These are phyloP conservation scores for Heliothis virescens DNA, from an alignment of 1,140 invertebrate species.

Conservation along the genomic window DNA sequence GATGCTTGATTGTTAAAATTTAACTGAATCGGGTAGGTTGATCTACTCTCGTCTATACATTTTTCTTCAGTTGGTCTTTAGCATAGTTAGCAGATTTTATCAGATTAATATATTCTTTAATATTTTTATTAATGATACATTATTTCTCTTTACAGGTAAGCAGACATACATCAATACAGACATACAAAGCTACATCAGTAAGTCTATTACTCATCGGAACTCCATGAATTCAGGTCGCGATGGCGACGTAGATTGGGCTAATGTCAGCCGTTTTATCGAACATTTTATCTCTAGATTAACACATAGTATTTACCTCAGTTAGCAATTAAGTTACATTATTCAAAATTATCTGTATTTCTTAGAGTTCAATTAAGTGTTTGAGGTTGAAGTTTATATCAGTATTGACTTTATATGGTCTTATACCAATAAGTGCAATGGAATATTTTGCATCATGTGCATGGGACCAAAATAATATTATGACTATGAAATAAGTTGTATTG, in stretches of 20 bases:
- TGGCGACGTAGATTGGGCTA: neutral
- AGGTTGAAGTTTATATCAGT: neutral
- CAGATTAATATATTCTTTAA: neutral
- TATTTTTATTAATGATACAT: neutral
- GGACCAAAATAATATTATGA: too few relatives aligned
- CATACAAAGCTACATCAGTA: neutral
- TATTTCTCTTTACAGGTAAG: conserved; percentile 20
- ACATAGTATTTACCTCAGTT: neutral
- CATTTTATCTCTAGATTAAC: conserved; percentile 20
- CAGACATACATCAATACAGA: neutral
- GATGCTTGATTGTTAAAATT: too few relatives aligned
- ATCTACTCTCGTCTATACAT: too few relatives aligned
- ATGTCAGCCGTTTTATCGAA: conserved; percentile 23
- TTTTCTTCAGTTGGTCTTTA: too few relatives aligned
- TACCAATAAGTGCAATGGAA: neutral
- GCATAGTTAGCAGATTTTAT: too few relatives aligned
- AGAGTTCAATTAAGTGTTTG: neutral
- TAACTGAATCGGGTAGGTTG: too few relatives aligned
- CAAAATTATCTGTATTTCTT: conserved; percentile 16
- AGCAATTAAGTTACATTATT: conserved; percentile 15
- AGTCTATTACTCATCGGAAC: conserved; percentile 17
- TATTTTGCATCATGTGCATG: too few relatives aligned
- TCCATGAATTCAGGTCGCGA: conserved; percentile 20
- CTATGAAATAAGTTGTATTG: too few relatives aligned
- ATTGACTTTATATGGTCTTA: neutral